These are phyloP conservation scores for Agrilus mali DNA, from an alignment of 2,888 invertebrate species.

Conservation along the genomic window DNA sequence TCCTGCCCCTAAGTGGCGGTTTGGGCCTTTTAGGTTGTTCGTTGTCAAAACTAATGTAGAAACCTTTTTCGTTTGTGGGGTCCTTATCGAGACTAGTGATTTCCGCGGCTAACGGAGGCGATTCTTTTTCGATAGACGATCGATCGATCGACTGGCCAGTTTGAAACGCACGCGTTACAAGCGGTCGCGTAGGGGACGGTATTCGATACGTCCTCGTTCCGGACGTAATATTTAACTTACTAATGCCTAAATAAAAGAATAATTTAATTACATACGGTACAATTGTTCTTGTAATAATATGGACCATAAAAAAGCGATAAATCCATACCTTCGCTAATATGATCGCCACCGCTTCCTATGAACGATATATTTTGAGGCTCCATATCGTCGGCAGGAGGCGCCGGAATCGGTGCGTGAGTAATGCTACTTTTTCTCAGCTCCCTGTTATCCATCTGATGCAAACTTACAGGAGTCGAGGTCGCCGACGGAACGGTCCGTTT, in stretches of 20 bases:
- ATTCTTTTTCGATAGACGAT: constrained; percentile 17
- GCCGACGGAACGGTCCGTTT: constrained; percentile 20
- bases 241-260: constrained; percentile 41
- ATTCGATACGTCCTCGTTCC: constrained; percentile 81
- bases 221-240: constrained; percentile 72
- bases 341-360: constrained; percentile 54
- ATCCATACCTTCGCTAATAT: constrained; percentile 26
- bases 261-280: no score
- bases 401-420: constrained; percentile 47
- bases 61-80: constrained; percentile 59
- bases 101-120: constrained; percentile 25
- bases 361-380: constrained; percentile 89
- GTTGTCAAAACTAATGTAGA: constrained; percentile 88
- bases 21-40: constrained; percentile 81
- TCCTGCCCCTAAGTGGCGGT: constrained; percentile 68
- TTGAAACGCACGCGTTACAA: constrained; percentile 58
- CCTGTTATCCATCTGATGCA: constrained; percentile 36
- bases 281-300: no score
- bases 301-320: neutral
- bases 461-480: constrained; percentile 33
- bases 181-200: constrained; percentile 74
- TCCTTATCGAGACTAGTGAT: constrained; percentile 36
- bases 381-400: constrained; percentile 72
- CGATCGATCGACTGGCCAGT: constrained; percentile 21
- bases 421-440: constrained; percentile 26